These are phyloP conservation scores for Acronicta aceris DNA, from an alignment of 2,888 invertebrate species.

Conservation along the genomic window DNA sequence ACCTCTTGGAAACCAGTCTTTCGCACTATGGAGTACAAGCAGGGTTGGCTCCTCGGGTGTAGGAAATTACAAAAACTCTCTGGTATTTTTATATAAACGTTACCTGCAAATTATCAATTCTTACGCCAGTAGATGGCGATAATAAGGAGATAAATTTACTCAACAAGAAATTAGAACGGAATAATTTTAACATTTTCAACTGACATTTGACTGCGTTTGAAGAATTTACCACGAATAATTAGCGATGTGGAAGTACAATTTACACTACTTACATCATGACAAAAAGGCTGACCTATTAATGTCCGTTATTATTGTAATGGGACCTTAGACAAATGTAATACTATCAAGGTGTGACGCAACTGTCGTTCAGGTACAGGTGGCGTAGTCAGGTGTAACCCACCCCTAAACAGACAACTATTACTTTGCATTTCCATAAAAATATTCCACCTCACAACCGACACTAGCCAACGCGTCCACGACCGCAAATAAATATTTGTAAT, in stretches of 20 bases:
- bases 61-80: too few relatives aligned
- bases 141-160: slow-evolving; percentile 17
- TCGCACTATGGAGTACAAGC: too few relatives aligned
- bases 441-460: slow-evolving; percentile 4
- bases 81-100: not conserved
- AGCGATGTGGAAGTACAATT: slow-evolving; percentile 47
- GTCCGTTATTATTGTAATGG: slow-evolving; percentile 71
- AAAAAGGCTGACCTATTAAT: slow-evolving; percentile 63
- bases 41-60: too few relatives aligned
- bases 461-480: slow-evolving; percentile 6
- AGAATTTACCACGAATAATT: slow-evolving; percentile 45
- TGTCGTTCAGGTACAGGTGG: slow-evolving; percentile 76
- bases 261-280: slow-evolving; percentile 46
- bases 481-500: slow-evolving; percentile 48
- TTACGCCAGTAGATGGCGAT: slow-evolving; percentile 17
- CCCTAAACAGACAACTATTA: slow-evolving; percentile 64
- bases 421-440: slow-evolving; percentile 23
- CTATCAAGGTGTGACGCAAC: slow-evolving; percentile 80
- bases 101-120: not conserved
- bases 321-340: slow-evolving; percentile 59
- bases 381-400: slow-evolving; percentile 74
- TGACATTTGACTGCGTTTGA: slow-evolving; percentile 46
- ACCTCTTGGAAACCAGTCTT: too few relatives aligned
- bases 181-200: slow-evolving; percentile 30
- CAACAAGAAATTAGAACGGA: slow-evolving; percentile 28